These are phyloP conservation scores for Microchirus variegatus DNA, from an alignment of 2,797 vertebrate species.

Conservation along the genomic window DNA sequence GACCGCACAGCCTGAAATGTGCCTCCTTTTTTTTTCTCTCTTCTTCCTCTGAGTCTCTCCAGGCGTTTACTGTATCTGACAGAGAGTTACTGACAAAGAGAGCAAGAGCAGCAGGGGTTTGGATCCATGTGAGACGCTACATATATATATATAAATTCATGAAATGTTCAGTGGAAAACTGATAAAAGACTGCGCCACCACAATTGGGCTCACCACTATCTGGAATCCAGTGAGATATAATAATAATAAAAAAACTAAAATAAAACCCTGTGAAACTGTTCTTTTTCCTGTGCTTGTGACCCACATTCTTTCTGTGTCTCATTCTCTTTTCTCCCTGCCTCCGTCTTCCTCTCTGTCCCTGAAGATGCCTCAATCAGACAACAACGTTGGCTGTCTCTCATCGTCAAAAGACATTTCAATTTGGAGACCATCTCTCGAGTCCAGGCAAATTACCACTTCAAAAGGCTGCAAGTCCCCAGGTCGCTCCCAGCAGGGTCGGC, in stretches of 20 bases:
- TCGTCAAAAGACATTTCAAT: constrained; percentile 81
- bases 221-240: too few species aligned
- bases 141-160: neutral
- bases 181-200: neutral
- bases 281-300: too few species aligned
- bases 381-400: constrained; percentile 60
- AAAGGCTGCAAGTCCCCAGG: constrained; percentile 71
- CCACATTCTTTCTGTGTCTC: neutral
- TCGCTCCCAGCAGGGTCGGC: constrained; percentile 53
- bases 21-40: too few species aligned
- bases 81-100: constrained; percentile 4
- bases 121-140: neutral
- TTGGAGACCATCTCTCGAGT: constrained; percentile 67
- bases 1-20: too few species aligned
- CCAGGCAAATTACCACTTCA: constrained; percentile 81
- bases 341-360: constrained; percentile 24
- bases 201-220: neutral
- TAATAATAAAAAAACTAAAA: too few species aligned
- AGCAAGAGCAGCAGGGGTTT: neutral
- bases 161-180: neutral
- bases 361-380: constrained; percentile 60
- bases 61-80: constrained; percentile 5
- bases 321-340: neutral
- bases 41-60: neutral
- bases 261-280: too few species aligned